A percentile compares a stretch with the other conserved stretches of the same genome.
phyloP scores from a whole-genome alignment of 2,797 vertebrate genomes.

The Sebastes kiyomatsui region DNA sequence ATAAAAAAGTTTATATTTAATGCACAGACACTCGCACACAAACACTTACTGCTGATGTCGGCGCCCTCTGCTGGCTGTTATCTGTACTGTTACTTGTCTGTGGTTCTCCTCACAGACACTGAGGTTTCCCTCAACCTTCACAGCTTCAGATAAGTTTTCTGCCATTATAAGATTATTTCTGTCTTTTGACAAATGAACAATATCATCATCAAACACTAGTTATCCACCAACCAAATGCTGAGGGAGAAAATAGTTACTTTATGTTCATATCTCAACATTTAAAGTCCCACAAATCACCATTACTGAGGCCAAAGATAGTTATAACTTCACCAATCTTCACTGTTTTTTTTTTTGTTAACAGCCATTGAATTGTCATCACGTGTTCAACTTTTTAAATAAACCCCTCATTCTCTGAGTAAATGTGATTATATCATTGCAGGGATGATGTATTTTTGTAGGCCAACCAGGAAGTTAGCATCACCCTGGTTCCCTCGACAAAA shows the following conservation, averaged over 20 bases:
- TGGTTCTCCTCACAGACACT: not conserved
- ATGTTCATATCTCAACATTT: not conserved
- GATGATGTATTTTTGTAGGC: too few species aligned
- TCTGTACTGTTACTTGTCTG: conserved; percentile 62
- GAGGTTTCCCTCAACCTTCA: conserved; percentile 40
- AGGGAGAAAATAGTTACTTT: not conserved
- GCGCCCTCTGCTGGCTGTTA: conserved; percentile 69
- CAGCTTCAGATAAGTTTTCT: not conserved
- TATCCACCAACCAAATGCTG: not conserved
- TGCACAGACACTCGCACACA: conserved; percentile 10
- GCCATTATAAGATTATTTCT: not conserved
- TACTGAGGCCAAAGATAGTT: conserved; percentile 47
- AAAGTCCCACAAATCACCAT: not conserved
- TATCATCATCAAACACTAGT: not conserved
- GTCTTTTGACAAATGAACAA: not conserved
- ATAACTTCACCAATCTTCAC: not conserved
- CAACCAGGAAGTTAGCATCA: too few species aligned
- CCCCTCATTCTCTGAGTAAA: not conserved
- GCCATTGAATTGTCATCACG: not conserved
- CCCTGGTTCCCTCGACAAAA: too few species aligned
- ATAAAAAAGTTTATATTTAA: conserved; percentile 6
- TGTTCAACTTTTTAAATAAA: not conserved
- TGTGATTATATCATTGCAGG: not conserved
- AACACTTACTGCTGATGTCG: conserved; percentile 27
- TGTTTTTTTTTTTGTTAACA: not conserved